Evolutionary conservation across 2,113 vertebrate species (phyloP).

Genomic region (Patagioenas fasciata): DNA sequence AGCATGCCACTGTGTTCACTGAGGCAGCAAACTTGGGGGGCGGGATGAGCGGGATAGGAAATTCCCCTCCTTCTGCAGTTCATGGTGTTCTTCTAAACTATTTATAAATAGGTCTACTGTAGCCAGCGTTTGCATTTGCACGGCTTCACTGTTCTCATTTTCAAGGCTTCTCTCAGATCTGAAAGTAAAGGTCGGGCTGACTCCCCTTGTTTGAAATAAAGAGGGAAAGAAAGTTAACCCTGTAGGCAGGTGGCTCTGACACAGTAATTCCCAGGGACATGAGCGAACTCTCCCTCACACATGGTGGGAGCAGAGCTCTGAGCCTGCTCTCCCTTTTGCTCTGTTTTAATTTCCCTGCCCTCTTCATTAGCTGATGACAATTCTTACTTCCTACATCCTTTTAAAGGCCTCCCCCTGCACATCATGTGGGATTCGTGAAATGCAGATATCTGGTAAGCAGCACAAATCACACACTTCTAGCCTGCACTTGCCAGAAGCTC

Average conservation of each 20-base stretch:
- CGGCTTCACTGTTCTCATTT: conserved; percentile 19
- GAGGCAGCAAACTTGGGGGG: conserved; percentile 36
- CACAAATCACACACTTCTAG: not conserved
- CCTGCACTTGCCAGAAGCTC: conserved; percentile 13
- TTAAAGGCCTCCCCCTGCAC: not conserved
- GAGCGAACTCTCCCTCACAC: not conserved
- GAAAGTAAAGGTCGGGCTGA: conserved; percentile 54
- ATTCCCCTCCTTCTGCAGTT: conserved; percentile 28
- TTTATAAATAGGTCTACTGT: conserved; percentile 61
- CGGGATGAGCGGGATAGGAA: not conserved
- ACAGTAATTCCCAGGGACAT: not conserved
- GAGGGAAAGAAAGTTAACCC: conserved; percentile 34
- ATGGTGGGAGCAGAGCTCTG: fast-evolving
- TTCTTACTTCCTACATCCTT: conserved; percentile 17
- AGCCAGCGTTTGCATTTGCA: conserved; percentile 57
- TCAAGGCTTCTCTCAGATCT: conserved; percentile 54
- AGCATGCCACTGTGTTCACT: conserved; percentile 43
- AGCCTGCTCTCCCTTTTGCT: not conserved
- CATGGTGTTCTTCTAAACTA: conserved; percentile 51
- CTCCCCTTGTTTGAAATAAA: conserved; percentile 37
- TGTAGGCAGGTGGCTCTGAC: not conserved
- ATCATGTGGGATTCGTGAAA: conserved; percentile 29
- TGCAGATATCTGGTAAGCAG: conserved; percentile 7
- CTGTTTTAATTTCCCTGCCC: not conserved
- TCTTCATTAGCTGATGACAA: conserved; percentile 9